phyloP scores from a whole-genome alignment of 2,797 vertebrate genomes.

The Presbytis comata region DNA sequence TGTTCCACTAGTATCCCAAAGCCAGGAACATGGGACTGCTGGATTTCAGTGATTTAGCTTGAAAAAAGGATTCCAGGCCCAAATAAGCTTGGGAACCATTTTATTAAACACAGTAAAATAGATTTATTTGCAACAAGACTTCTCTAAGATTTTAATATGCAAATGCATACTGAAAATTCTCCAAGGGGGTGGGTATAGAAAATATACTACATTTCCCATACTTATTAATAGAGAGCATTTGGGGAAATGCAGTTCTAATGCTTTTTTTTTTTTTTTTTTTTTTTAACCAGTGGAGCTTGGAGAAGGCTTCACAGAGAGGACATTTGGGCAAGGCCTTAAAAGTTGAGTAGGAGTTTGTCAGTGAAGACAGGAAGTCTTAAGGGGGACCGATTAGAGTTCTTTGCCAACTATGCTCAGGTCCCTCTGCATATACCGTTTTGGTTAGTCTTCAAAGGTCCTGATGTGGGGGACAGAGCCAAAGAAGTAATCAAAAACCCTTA shows the following conservation, averaged over 20 bases:
- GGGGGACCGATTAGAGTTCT: neutral
- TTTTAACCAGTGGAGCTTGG: neutral
- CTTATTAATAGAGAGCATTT: conserved; percentile 8
- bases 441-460: neutral
- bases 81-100: conserved; percentile 7
- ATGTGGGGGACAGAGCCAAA: neutral
- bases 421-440: neutral
- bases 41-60: neutral
- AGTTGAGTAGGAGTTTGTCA: neutral
- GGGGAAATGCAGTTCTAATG: neutral
- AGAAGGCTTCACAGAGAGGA: neutral
- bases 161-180: neutral
- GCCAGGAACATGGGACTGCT: neutral
- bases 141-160: conserved; percentile 39
- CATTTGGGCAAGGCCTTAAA: neutral
- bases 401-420: neutral
- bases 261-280: neutral
- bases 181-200: neutral
- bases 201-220: neutral
- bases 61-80: conserved; percentile 17
- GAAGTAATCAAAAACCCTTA: neutral
- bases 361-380: neutral
- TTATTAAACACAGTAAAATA: conserved; percentile 7
- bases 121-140: neutral
- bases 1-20: neutral